These are phyloP conservation scores for Megalonaias nervosa DNA, from an alignment of 1,140 invertebrate genomes.

Conservation along the genomic window DNA sequence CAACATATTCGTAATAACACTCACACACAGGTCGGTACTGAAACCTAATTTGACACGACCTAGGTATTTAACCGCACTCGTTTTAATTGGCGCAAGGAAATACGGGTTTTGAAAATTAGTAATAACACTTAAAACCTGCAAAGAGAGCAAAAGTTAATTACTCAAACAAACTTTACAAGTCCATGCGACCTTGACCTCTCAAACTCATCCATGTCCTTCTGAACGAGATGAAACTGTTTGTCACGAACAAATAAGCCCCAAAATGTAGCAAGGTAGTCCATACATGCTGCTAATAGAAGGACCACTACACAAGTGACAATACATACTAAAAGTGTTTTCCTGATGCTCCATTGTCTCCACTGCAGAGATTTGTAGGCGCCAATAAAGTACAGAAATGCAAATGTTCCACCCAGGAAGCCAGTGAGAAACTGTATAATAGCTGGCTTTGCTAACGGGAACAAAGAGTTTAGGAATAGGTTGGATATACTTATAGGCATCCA, in stretches of 20 bases:
- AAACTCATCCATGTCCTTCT: slow-evolving; percentile 16
- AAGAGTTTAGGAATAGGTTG: slow-evolving; percentile 86
- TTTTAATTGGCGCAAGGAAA: too few relatives aligned
- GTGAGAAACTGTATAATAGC: slow-evolving; percentile 83
- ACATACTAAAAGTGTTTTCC: slow-evolving; percentile 79
- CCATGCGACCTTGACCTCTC: too few relatives aligned
- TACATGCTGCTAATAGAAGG: slow-evolving; percentile 11
- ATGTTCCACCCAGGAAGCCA: slow-evolving; percentile 90
- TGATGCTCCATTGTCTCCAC: slow-evolving; percentile 85
- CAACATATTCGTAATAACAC: too few relatives aligned
- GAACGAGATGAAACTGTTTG: slow-evolving; percentile 23
- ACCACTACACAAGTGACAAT: slow-evolving; percentile 16
- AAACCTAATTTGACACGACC: too few relatives aligned
- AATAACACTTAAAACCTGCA: too few relatives aligned
- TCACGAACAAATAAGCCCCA: slow-evolving; percentile 32
- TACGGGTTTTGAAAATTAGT: too few relatives aligned
- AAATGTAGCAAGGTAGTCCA: slow-evolving; percentile 27
- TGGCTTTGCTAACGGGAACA: slow-evolving; percentile 90
- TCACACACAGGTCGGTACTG: too few relatives aligned
- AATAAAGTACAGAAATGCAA: slow-evolving; percentile 96
- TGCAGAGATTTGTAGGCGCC: slow-evolving; percentile 95
- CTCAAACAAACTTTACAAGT: too few relatives aligned
- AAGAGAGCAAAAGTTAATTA: too few relatives aligned
- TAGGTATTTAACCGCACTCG: too few relatives aligned
- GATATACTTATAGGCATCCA: slow-evolving; percentile 92